Base-by-base conservation (phyloP, 1,140 invertebrate genomes). In the Phortica variegata region DNA sequence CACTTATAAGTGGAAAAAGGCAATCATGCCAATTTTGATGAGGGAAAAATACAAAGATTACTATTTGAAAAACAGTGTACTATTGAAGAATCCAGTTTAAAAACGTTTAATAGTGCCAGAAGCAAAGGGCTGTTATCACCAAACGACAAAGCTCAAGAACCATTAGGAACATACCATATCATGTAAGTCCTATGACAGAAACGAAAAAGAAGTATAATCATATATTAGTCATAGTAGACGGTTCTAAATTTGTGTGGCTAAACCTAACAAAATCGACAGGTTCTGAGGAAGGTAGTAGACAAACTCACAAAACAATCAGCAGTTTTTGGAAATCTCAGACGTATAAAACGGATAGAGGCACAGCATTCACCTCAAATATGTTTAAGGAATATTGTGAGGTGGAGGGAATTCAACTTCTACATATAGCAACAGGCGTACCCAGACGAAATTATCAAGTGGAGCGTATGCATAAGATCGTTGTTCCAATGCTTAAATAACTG, bases 381-480 rank as follows among this genome's bases (percentile, higher is more conserved):
- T 72, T 69, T 47, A 16, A 50, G 50, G 32, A 63, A 3, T 71
- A 66, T 47, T 72, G 62, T 38, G 18, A 37, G 20, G 43, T 56
- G 2, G 54, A 65, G 49, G 43, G 37, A 0, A 65, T 75, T 15
- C 7, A 56, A 16, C 58, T 58, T 33, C 19, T 54, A 6, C 23
- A 26, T 9, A 61, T 69, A 23, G 65, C 66, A 8, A 70, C 66
- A 1, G 70, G 70, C 21, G 47, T 71, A 3, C 58, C 68, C 1
- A 36, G 65, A 38, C 47, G 57, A 8, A 75, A 75, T 38, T 66
- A 66, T 3, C 60, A 76, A 36, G 56, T 72, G 3, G 70, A 76
- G 42, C 15, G 65, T 26, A 43, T 65, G 1, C 65, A 66, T 55
- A 16, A 50, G 15, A 57, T 46, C 10, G 49, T 76, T n/a, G 58